Base-by-base conservation (phyloP, 1,140 invertebrate species). In the Teleopsis dalmanni region DNA sequence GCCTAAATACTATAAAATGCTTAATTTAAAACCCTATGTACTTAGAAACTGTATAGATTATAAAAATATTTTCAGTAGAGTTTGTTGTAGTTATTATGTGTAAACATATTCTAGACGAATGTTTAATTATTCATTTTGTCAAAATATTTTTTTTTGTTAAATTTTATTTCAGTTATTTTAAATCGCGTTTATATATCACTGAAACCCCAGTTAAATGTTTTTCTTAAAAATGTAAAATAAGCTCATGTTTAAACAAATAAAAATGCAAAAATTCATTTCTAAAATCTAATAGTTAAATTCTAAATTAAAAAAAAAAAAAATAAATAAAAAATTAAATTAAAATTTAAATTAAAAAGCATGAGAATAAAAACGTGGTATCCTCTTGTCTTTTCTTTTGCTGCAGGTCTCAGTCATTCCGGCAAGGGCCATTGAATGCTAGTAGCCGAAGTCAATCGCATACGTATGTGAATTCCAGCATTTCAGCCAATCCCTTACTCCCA, bases 321-420 rank as follows among this genome's bases (percentile, higher is more conserved):
- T 25, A 33, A 27, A 8, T 23, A 21, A 43, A 49, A 14, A 48
- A 48, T 10, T 44, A 44, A 44, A 48, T 18, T 19, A 34, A 27
- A 40, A 21, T 60, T 35, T 18, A 40, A 40, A 21, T 27, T 33
- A 22, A 48, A 25, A 51, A 65, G 60, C 62, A 63, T 66, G 61
- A 59, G 52, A 66, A 65, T 33, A 59, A 69, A 69, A 65, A 56
- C 55, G 65, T 64, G 63, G 63, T 66, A 52, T 75, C 76, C 76
- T 78, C 76, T 76, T 78, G 74, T 77, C 74, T 72, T 82, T 81
- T 83, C 80, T 81, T 83, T 81, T 67, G 62, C 81, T 79, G 78
- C 82, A 86, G 84, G 83, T 86, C 83, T 77, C 84, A 85, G 76
- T 87, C 84, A 74, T 86, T 86, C 80, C 82, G 83, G 73, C 81